phyloP scores from a whole-genome alignment of 2,888 invertebrate genomes.

The Acrobasis repandana region DNA sequence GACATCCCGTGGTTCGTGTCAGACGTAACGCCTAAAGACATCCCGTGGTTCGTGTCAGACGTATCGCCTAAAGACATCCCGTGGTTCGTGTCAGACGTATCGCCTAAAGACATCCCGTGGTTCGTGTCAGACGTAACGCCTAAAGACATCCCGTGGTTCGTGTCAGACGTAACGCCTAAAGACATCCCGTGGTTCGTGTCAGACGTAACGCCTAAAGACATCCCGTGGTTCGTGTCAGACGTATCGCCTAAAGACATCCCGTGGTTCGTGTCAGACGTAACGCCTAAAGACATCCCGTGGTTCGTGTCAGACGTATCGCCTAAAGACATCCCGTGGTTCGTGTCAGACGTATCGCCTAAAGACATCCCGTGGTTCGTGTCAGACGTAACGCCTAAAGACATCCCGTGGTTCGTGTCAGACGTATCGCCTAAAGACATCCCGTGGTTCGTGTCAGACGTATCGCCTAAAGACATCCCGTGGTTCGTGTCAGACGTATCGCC shows the following conservation, averaged over 20 bases:
- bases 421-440: conserved; percentile 96
- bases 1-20: no score
- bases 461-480: conserved; percentile 97
- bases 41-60: no score
- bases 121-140: no score
- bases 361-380: conserved; percentile 98
- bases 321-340: conserved; percentile 97
- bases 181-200: conserved; percentile 99
- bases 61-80: conserved; percentile 88
- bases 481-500: conserved; percentile 99
- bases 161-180: conserved; percentile 84
- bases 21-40: conserved; percentile 88
- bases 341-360: conserved; percentile 99
- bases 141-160: no score
- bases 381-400: conserved; percentile 96
- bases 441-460: conserved; percentile 99
- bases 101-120: conserved; percentile 87
- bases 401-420: conserved; percentile 99
- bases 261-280: conserved; percentile 99
- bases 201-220: conserved; percentile 96
- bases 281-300: conserved; percentile 97
- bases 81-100: no score
- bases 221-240: conserved; percentile 99
- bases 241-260: conserved; percentile 96
- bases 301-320: conserved; percentile 99